A percentile compares a stretch with the other conserved stretches of the same genome.
phyloP scores from a whole-genome alignment of 2,888 invertebrate species.

The Tetranychus piercei region DNA sequence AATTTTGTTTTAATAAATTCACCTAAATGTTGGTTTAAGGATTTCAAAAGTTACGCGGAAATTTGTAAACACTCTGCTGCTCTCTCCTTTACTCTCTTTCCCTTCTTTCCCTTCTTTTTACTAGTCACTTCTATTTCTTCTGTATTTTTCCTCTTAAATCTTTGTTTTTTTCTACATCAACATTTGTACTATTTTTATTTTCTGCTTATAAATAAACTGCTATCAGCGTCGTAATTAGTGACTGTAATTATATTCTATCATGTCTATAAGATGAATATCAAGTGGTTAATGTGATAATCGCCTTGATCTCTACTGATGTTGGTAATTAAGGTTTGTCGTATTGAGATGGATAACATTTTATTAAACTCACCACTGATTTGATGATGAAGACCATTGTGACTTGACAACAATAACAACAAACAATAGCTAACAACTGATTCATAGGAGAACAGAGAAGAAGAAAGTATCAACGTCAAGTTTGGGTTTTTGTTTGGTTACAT shows the following conservation, averaged over 20 bases:
- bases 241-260: background rate
- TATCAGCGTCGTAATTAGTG: no score
- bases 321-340: background rate
- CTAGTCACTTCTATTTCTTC: no score
- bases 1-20: no score
- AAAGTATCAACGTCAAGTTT: background rate
- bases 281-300: background rate
- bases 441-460: background rate
- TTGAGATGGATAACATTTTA: background rate
- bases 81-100: no score
- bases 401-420: background rate
- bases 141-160: no score
- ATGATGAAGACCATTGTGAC: background rate
- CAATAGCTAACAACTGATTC: background rate
- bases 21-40: no score
- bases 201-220: no score
- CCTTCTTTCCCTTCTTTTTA: no score
- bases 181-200: background rate
- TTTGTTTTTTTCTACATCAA: background rate
- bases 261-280: background rate
- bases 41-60: no score
- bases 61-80: no score
- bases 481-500: background rate
- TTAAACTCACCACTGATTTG: background rate
- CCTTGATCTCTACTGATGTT: background rate